Percentiles rank a stretch among this genome's conserved stretches.
Evolutionary conservation across 2,113 vertebrate species (phyloP).

Genomic region (Phylloscopus trochilus): DNA sequence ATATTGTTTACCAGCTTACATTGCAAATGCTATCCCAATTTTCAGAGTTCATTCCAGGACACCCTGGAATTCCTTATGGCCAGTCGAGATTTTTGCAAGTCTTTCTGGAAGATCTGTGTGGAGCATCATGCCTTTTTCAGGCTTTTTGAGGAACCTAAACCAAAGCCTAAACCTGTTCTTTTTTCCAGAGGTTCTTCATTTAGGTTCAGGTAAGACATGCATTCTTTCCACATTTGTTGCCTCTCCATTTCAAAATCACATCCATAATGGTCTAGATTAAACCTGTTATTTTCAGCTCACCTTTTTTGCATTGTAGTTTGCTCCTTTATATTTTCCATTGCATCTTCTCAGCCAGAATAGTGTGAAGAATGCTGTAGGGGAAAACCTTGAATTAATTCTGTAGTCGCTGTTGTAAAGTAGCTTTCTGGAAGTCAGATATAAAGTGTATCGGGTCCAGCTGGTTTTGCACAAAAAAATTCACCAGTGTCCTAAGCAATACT

Average conservation of each 20-base stretch:
- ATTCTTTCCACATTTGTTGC: background rate
- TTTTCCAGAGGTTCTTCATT: constrained; percentile 97
- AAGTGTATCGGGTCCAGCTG: background rate
- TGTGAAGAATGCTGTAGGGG: background rate
- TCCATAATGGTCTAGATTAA: background rate
- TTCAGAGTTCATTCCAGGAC: constrained; percentile 90
- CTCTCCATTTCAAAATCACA: background rate
- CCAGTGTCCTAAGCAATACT: background rate
- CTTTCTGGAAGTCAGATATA: background rate
- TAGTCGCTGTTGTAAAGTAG: background rate
- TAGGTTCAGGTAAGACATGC: constrained; percentile 87
- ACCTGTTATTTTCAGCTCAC: background rate
- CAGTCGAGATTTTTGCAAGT: constrained; percentile 95
- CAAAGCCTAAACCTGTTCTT: constrained; percentile 93
- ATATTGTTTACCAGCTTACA: background rate
- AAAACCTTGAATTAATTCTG: background rate
- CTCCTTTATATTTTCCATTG: background rate
- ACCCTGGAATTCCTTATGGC: constrained; percentile 96
- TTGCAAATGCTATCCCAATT: background rate
- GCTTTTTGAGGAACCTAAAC: constrained; percentile 95
- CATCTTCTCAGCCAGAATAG: background rate
- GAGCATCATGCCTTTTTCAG: constrained; percentile 99
- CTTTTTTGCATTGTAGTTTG: background rate
- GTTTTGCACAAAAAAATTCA: background rate
- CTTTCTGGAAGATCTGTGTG: constrained; percentile 99